These are phyloP conservation scores for Gallinago paraguaiae DNA, from an alignment of 2,113 vertebrate species.

Conservation along the genomic window DNA sequence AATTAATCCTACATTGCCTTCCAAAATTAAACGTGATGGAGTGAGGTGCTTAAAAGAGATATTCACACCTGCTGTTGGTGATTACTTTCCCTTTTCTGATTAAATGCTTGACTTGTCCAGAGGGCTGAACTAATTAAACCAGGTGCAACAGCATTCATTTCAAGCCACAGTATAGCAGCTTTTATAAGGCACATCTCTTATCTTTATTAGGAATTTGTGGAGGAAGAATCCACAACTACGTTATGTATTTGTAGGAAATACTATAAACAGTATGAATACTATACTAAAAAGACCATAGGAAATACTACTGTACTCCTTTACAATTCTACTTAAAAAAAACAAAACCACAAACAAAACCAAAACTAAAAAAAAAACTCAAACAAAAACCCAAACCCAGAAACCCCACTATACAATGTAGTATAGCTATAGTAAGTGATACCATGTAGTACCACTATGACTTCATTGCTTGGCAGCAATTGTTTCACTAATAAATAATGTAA, in stretches of 20 bases:
- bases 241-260: not conserved
- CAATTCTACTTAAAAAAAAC: not conserved
- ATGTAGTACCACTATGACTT: not conserved
- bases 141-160: not conserved
- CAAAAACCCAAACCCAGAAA: not conserved
- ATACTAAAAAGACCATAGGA: not conserved
- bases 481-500: conserved; percentile 18
- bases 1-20: not conserved
- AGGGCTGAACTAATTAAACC: conserved; percentile 17
- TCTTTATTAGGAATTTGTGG: not conserved
- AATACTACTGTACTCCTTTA: not conserved
- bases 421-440: not conserved
- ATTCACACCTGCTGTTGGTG: not conserved
- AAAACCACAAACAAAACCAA: not conserved
- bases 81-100: conserved; percentile 9
- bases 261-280: too few species aligned
- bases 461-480: not conserved
- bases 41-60: not conserved
- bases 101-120: conserved; percentile 15
- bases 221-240: not conserved
- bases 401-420: not conserved
- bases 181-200: not conserved
- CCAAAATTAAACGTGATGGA: not conserved
- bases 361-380: not conserved
- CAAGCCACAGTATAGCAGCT: not conserved